phyloP scores from a whole-genome alignment of 2,113 vertebrate genomes.

The Corythornis vintsioides region DNA sequence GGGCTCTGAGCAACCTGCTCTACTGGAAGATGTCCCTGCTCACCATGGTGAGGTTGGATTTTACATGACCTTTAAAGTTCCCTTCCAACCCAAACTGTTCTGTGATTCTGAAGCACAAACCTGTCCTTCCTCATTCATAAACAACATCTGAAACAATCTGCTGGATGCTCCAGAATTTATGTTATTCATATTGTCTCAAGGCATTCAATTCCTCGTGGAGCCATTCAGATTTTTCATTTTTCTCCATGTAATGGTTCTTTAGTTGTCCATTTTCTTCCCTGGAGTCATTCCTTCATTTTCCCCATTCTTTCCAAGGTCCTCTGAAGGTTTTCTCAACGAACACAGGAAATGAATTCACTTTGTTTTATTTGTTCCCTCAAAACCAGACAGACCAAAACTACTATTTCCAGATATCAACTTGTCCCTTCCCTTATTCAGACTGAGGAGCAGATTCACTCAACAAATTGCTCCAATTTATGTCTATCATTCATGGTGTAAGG shows the following conservation, averaged over 20 bases:
- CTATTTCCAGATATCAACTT: neutral
- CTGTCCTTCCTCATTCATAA: neutral
- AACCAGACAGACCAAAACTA: neutral
- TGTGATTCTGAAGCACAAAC: neutral
- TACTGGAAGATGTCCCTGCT: neutral
- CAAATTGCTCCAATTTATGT: constrained; percentile 48
- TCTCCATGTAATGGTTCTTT: neutral
- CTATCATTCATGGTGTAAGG: constrained; percentile 18
- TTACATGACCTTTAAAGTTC: neutral
- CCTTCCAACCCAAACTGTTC: neutral
- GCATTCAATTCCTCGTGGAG: neutral
- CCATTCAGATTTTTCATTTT: neutral
- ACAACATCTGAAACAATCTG: neutral
- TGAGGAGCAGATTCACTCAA: constrained; percentile 6
- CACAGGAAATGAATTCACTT: neutral
- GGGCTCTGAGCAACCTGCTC: too few relatives aligned
- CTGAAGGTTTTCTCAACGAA: neutral
- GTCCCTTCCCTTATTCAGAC: neutral
- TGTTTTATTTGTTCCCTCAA: constrained; percentile 1
- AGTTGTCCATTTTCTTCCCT: neutral
- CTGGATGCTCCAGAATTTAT: neutral
- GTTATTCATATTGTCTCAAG: neutral
- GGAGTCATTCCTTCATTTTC: neutral
- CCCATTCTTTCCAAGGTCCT: neutral
- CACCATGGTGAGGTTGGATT: neutral